Evolutionary conservation across 2,797 vertebrate species (phyloP).

Genomic region (Falco berigora): DNA sequence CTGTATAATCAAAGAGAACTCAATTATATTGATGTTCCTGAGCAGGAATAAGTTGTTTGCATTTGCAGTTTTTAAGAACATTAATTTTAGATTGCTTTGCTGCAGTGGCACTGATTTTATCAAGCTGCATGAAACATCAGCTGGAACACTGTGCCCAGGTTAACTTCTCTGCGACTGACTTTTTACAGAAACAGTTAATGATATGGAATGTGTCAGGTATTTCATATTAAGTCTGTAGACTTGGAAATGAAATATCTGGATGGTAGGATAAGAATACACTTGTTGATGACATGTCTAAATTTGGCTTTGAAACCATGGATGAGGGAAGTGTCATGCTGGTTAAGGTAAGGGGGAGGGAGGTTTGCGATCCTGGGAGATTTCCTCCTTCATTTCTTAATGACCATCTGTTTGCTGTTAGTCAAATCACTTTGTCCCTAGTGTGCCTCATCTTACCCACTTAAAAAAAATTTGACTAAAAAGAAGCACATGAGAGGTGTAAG

Average conservation of each 20-base stretch:
- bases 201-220: neutral
- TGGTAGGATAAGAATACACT: fast-evolving
- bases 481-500: neutral
- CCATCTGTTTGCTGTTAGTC: neutral
- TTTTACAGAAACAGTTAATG: neutral
- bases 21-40: neutral
- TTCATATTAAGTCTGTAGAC: neutral
- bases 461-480: neutral
- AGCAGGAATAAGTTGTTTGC: neutral
- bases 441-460: neutral
- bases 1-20: neutral
- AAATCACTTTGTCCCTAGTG: neutral
- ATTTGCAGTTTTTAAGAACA: neutral
- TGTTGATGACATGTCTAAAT: neutral
- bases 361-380: neutral
- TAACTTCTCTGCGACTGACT: neutral
- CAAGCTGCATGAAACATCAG: neutral
- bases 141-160: neutral
- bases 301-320: neutral
- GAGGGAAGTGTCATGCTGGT: neutral
- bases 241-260: neutral
- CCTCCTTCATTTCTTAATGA: neutral
- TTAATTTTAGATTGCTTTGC: neutral
- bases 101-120: neutral
- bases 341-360: neutral